A percentile compares a stretch with the other conserved stretches of the same genome.
Evolutionary conservation across 2,797 vertebrate genomes (phyloP).

Genomic region (Spea hammondii): DNA sequence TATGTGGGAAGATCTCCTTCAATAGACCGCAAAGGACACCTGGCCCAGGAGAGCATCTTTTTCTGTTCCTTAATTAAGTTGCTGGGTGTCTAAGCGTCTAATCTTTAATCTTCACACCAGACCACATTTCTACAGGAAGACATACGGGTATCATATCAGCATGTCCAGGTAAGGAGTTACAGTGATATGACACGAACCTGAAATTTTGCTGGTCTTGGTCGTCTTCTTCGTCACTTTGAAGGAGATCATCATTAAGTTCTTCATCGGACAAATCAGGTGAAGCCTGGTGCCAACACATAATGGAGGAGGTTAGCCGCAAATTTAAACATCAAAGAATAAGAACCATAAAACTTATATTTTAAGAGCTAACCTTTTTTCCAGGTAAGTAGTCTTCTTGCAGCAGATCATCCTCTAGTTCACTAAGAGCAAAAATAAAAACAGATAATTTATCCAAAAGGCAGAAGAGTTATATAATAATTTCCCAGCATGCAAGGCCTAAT

Average conservation of each 20-base stretch:
- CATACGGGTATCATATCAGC: too few relatives aligned
- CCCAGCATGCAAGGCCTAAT: too few relatives aligned
- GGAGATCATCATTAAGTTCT: conserved; percentile 94
- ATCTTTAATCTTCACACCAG: too few relatives aligned
- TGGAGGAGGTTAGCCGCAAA: conserved; percentile 40
- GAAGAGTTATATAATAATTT: too few relatives aligned
- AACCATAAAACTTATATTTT: background rate
- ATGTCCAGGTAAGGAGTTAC: background rate
- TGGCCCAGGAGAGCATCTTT: too few relatives aligned
- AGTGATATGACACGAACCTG: conserved; percentile 60
- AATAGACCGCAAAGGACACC: too few relatives aligned
- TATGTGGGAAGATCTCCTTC: too few relatives aligned
- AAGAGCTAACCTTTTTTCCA: conserved; percentile 85
- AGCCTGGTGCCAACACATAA: conserved; percentile 73
- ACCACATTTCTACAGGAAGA: too few relatives aligned
- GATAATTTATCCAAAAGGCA: background rate
- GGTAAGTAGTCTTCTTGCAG: conserved; percentile 88
- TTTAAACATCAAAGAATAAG: background rate
- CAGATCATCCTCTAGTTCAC: conserved; percentile 94
- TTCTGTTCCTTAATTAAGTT: too few relatives aligned
- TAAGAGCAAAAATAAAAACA: conserved; percentile 58
- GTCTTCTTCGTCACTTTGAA: conserved; percentile 96
- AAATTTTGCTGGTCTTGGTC: conserved; percentile 79
- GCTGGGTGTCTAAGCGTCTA: too few relatives aligned
- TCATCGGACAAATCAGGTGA: conserved; percentile 93